Evolutionary conservation across 2,888 invertebrate species (phyloP).

Genomic region (Thyatira batis): DNA sequence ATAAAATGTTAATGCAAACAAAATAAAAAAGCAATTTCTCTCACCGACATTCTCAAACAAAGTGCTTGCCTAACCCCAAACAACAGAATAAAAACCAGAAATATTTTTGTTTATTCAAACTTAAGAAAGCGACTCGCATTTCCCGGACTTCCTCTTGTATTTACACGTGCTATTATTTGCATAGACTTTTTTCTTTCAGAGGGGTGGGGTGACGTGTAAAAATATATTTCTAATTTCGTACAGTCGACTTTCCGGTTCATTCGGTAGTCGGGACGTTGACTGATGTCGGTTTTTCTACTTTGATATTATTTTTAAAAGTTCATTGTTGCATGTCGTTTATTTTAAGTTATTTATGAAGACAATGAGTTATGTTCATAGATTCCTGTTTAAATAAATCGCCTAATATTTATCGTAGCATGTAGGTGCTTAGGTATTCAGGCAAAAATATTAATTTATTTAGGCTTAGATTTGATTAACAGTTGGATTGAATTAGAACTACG

Average conservation of each 20-base stretch:
- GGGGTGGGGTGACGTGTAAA: conserved; percentile 71
- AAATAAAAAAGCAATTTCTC: conserved; percentile 24
- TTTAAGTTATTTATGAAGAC: conserved; percentile 6
- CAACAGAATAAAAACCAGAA: conserved; percentile 22
- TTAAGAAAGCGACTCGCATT: conserved; percentile 31
- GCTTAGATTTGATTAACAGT: background rate
- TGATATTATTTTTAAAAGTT: conserved; percentile 57
- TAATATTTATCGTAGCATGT: background rate
- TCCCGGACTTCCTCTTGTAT: conserved; percentile 65
- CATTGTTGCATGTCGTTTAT: conserved; percentile 17
- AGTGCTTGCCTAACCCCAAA: conserved; percentile 24
- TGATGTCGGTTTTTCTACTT: conserved; percentile 67
- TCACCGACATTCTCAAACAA: conserved; percentile 28
- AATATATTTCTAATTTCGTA: conserved; percentile 81
- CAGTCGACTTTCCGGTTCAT: conserved; percentile 69
- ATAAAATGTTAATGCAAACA: background rate
- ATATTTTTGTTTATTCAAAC: conserved; percentile 44
- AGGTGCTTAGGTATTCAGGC: background rate
- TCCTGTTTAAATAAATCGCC: background rate
- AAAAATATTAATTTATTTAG: background rate
- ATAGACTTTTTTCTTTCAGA: conserved; percentile 73
- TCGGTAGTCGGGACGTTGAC: conserved; percentile 67
- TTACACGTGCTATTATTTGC: conserved; percentile 81
- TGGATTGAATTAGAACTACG: background rate
- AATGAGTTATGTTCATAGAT: background rate